Percentiles rank a stretch among this genome's conserved stretches.
Conservation (phyloP, 2,888 invertebrate genomes). For the Lobophora halterata region DNA sequence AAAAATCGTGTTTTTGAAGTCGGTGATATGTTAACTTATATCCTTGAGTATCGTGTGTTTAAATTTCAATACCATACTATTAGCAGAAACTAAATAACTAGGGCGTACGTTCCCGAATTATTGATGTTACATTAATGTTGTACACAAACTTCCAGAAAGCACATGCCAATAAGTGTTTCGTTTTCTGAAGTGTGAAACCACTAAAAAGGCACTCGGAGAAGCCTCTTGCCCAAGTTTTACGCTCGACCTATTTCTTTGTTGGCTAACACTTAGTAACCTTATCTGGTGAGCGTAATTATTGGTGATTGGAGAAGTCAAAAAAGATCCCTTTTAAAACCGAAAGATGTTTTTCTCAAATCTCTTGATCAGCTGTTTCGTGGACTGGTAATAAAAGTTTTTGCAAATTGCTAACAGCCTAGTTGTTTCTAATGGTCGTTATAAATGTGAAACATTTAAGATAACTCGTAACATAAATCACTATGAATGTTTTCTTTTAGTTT, state of each 20-base stretch:
- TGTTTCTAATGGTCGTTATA: too few relatives aligned
- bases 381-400: constrained; percentile 4
- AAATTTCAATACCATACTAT: too few relatives aligned
- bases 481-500: too few relatives aligned
- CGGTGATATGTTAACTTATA: too few relatives aligned
- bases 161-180: constrained; percentile 26
- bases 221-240: constrained; percentile 35
- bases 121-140: too few relatives aligned
- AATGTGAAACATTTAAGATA: too few relatives aligned
- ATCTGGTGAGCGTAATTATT: constrained; percentile 39
- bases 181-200: constrained; percentile 35
- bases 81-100: too few relatives aligned
- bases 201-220: constrained; percentile 34
- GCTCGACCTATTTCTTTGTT: constrained; percentile 41
- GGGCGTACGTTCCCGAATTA: too few relatives aligned
- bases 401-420: too few relatives aligned
- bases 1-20: too few relatives aligned
- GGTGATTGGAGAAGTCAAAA: constrained; percentile 28
- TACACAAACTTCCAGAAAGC: constrained; percentile 13
- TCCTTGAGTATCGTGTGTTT: too few relatives aligned
- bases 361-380: constrained; percentile 8
- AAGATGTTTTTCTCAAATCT: constrained; percentile 16
- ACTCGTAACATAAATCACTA: too few relatives aligned
- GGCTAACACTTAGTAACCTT: constrained; percentile 42
- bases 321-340: constrained; percentile 16